Evolutionary conservation across 2,888 invertebrate species (phyloP).

Genomic region (Polia nebulosa): DNA sequence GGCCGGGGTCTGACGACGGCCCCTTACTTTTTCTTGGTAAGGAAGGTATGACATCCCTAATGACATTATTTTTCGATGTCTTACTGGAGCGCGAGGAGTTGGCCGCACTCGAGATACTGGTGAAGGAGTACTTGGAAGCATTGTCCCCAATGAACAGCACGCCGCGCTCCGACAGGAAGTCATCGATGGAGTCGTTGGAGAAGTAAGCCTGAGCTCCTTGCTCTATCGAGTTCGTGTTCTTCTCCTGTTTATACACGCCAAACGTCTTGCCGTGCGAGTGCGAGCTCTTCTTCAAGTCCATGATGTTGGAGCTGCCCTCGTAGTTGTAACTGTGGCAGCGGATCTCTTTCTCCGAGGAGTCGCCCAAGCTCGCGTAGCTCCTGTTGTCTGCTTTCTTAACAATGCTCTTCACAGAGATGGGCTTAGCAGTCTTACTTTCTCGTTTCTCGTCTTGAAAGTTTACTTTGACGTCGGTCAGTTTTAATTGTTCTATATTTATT

Average conservation of each 20-base stretch:
- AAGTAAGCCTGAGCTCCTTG: constrained; percentile 82
- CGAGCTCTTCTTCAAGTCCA: constrained; percentile 22
- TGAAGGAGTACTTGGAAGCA: constrained; percentile 77
- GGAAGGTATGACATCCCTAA: constrained; percentile 77
- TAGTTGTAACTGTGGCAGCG: constrained; percentile 76
- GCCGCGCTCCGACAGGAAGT: constrained; percentile 81
- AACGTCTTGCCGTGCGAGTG: constrained; percentile 6
- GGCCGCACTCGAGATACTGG: constrained; percentile 66
- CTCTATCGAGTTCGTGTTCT: constrained; percentile 70
- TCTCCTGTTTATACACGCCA: constrained; percentile 35
- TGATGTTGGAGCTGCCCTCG: constrained; percentile 33
- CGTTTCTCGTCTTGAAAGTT: constrained; percentile 59
- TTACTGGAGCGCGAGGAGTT: constrained; percentile 75
- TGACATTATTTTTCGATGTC: constrained; percentile 82
- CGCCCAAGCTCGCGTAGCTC: constrained; percentile 3
- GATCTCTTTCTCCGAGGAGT: constrained; percentile 78
- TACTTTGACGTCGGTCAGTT: constrained; percentile 40
- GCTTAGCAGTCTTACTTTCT: constrained; percentile 18
- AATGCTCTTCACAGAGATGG: constrained; percentile 23
- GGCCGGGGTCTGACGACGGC: constrained; percentile 80
- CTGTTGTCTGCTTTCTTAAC: constrained; percentile 27
- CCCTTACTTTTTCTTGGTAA: constrained; percentile 75
- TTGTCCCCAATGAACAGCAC: constrained; percentile 77
- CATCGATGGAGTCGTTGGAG: constrained; percentile 85
- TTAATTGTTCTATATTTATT: not conserved